Evolutionary conservation across 92 coral and sea anemone species (phyloP).

Genomic region (Umimayanthus chanpuru): DNA sequence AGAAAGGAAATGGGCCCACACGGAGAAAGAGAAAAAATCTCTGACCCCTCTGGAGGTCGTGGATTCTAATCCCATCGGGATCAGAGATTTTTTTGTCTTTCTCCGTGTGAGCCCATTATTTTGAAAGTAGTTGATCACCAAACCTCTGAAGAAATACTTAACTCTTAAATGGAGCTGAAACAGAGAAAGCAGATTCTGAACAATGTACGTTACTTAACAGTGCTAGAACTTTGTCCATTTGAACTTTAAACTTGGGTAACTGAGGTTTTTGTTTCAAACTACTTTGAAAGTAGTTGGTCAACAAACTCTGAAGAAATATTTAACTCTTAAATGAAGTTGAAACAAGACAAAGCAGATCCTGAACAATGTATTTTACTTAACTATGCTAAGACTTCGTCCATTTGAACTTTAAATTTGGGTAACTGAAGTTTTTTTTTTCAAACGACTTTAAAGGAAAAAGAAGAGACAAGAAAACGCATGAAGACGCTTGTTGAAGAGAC

Average conservation of each 20-base stretch:
- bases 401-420: neutral
- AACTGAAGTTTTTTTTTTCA: neutral
- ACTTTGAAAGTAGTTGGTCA: neutral
- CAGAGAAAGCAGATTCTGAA: slow-evolving; percentile 55
- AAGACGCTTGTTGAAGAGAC: slow-evolving; percentile 12
- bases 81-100: too few species aligned
- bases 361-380: slow-evolving; percentile 21
- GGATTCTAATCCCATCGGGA: too few species aligned
- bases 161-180: slow-evolving; percentile 58
- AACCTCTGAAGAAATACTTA: slow-evolving; percentile 51
- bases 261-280: neutral
- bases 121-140: slow-evolving; percentile 3
- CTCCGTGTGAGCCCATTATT: too few species aligned
- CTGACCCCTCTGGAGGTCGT: too few species aligned
- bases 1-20: too few species aligned
- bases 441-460: slow-evolving; percentile 18
- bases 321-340: slow-evolving; percentile 53
- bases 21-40: too few species aligned
- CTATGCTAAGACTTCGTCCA: neutral
- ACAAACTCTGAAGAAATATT: slow-evolving; percentile 51
- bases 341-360: slow-evolving; percentile 56
- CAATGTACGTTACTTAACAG: slow-evolving; percentile 46
- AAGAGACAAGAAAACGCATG: neutral
- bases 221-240: neutral
- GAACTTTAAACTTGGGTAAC: neutral